Base-by-base conservation (phyloP, 2,888 invertebrate genomes). In the Crossocerus cetratus region DNA sequence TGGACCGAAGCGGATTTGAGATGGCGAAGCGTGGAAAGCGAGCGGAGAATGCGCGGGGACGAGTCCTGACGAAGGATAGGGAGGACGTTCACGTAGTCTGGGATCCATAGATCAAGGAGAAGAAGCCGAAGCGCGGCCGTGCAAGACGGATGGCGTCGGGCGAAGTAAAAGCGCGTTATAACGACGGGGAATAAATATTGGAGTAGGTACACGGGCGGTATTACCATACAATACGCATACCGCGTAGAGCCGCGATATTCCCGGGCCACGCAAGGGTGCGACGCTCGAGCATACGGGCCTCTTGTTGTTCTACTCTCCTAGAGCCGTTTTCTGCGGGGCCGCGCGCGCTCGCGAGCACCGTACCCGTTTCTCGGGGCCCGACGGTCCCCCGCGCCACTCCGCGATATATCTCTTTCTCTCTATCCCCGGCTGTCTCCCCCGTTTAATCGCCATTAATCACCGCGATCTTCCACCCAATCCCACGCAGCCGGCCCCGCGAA, bases 181-280 rank as follows among this genome's bases (percentile, higher is more conserved):
- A 83, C 78, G 79, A 72, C 72, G 76, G 74, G 72, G 81, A 83
- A 84, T 84, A 83, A 84, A 84, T 85, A 84, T 84, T 79, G 74
- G 80, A 80, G 81, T 84, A 80, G 82, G 81, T 83, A 82, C 82
- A 80, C 80, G 80, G 69, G 71, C 72, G 71, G 72, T 78, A 84
- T 84, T 84, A 84, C 78, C 84, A 84, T 84, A 84, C 84, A 84
- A 84, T 84, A 84, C 83, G 79, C 83, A 83, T 83, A 84, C 83
- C 84, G 81, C 81, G 78, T 84, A 82, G 81, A 84, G 72, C 73
- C 80, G 82, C 76, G 32, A 32, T n/a, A n/a, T 78, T 74, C 55
- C 77, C 78, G 79, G 78, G 83, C 78, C 81, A 78, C 79, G 82
- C 81, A 80, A 80, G 81, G 81, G 81, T 81, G 82, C 81, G 81